These are phyloP conservation scores for Amphimallon solstitiale DNA, from an alignment of 2,888 invertebrate genomes.

Conservation along the genomic window DNA sequence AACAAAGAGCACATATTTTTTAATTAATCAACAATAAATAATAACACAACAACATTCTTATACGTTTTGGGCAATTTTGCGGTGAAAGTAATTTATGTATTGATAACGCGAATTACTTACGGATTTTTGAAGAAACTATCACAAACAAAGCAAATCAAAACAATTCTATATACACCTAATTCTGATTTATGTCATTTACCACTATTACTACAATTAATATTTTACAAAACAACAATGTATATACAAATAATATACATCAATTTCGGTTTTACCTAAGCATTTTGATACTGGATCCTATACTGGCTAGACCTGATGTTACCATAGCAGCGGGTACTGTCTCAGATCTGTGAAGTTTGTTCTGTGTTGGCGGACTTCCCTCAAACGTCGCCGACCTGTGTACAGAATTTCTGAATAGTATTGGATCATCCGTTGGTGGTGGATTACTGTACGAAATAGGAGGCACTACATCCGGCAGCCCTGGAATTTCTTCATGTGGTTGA, in stretches of 20 bases:
- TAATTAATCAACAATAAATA: no score
- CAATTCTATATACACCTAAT: no score
- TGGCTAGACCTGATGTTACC: constrained; percentile 81
- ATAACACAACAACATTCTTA: no score
- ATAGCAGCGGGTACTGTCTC: constrained; percentile 79
- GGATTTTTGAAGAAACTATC: no score
- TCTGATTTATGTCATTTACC: neutral
- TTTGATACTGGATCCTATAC: constrained; percentile 84
- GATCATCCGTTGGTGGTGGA: constrained; percentile 70
- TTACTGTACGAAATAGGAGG: constrained; percentile 55
- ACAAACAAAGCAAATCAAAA: no score
- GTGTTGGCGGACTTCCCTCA: constrained; percentile 64
- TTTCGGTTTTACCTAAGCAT: constrained; percentile 67
- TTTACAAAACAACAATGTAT: constrained; percentile 16
- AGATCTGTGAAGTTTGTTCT: constrained; percentile 71
- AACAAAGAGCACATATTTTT: no score
- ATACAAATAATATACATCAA: constrained; percentile 71
- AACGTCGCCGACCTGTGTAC: constrained; percentile 68
- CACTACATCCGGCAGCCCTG: constrained; percentile 55
- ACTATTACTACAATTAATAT: constrained; percentile 9
- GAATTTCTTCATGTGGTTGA: constrained; percentile 51
- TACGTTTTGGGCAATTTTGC: no score
- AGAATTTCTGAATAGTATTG: constrained; percentile 70
- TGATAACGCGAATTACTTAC: no score
- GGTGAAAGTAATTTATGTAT: no score